These are phyloP conservation scores for Himalopsyche kuldschensis DNA, from an alignment of 2,888 invertebrate genomes.

Conservation along the genomic window DNA sequence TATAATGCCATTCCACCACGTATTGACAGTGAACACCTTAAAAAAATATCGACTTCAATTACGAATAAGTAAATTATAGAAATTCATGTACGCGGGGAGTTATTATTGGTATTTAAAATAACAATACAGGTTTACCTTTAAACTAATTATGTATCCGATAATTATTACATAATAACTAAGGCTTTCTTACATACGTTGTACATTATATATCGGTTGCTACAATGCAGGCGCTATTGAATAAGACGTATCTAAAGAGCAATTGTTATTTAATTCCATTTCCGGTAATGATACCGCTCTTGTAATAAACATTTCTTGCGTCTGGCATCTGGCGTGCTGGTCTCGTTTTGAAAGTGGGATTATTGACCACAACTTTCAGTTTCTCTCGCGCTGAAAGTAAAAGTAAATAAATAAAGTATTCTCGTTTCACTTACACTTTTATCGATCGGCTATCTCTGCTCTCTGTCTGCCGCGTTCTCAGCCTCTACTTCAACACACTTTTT, in stretches of 20 bases:
- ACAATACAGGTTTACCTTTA: too few species aligned
- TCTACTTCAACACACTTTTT: neutral
- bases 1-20: too few species aligned
- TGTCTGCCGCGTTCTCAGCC: neutral
- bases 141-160: too few species aligned
- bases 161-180: too few species aligned
- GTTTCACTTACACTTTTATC: conserved; percentile 6
- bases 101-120: too few species aligned
- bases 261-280: neutral
- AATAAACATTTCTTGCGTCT: neutral
- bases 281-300: neutral
- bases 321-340: neutral
- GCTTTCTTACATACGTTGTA: too few species aligned
- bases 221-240: neutral
- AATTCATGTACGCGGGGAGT: too few species aligned
- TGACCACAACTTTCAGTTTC: conserved; percentile 20
- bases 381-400: conserved; percentile 19
- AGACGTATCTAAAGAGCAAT: neutral
- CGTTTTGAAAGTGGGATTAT: conserved; percentile 16
- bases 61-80: too few species aligned
- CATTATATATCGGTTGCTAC: too few species aligned
- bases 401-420: conserved; percentile 8
- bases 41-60: too few species aligned
- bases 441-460: neutral
- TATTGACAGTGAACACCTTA: too few species aligned